Evolutionary conservation across 2,113 vertebrate genomes (phyloP).

Genomic region (Pygoscelis adeliae): DNA sequence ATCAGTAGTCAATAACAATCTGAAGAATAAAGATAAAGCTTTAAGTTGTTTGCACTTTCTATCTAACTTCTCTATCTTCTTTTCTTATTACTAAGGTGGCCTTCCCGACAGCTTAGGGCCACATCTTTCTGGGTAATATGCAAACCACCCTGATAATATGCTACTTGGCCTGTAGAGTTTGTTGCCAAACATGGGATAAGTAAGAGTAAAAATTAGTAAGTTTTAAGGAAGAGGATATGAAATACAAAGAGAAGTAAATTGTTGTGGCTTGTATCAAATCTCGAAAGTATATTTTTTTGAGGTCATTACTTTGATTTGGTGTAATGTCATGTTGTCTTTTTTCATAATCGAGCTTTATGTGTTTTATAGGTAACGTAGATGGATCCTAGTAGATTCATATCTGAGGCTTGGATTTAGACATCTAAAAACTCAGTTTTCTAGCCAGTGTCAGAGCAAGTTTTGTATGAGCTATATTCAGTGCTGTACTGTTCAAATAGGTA

Average conservation of each 20-base stretch:
- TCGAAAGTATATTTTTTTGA: neutral
- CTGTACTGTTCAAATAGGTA: neutral
- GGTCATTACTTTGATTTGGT: neutral
- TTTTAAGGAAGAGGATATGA: neutral
- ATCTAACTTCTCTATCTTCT: neutral
- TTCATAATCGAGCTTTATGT: neutral
- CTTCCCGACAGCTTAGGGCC: neutral
- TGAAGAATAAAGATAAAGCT: neutral
- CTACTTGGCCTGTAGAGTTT: neutral
- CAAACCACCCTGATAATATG: neutral
- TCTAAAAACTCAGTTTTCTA: neutral
- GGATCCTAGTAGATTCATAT: neutral
- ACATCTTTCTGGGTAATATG: neutral
- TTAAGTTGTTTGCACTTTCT: neutral
- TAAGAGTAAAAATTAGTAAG: neutral
- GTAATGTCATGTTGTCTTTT: neutral
- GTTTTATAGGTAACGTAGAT: neutral
- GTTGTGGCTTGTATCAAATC: neutral
- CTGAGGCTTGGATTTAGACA: neutral
- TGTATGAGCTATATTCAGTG: neutral
- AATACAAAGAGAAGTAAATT: neutral
- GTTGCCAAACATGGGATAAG: neutral
- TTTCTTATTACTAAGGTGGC: neutral
- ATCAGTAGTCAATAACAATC: neutral
- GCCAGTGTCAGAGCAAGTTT: neutral